These are phyloP conservation scores for Zoanthus gigantus DNA, from an alignment of 92 coral and sea anemone species.

Conservation along the genomic window DNA sequence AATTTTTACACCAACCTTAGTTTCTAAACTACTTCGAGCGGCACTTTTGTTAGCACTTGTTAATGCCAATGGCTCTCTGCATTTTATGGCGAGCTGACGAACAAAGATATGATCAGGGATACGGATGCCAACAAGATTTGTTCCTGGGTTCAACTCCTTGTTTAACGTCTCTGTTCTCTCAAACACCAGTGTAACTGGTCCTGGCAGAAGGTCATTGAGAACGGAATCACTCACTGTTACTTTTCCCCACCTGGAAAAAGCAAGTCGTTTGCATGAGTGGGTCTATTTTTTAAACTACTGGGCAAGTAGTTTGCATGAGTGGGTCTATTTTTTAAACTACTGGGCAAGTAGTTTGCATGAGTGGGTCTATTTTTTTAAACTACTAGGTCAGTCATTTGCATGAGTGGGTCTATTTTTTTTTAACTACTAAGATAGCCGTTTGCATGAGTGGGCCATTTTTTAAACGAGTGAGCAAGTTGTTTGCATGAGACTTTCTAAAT, in stretches of 20 bases:
- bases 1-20: conserved; percentile 68
- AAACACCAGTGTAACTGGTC: conserved; percentile 97
- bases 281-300: too few relatives aligned
- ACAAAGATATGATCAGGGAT: conserved; percentile 95
- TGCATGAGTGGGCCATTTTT: too few relatives aligned
- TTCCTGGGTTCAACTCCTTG: conserved; percentile 82
- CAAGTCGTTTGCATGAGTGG: neutral
- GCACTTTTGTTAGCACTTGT: conserved; percentile 95
- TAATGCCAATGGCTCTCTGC: conserved; percentile 87
- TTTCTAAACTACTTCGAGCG: conserved; percentile 83
- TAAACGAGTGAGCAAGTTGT: too few relatives aligned
- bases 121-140: conserved; percentile 90
- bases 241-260: conserved; percentile 87
- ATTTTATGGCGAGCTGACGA: conserved; percentile 72
- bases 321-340: too few relatives aligned
- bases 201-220: conserved; percentile 88
- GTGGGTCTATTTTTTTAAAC: too few relatives aligned
- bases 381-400: too few relatives aligned
- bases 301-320: too few relatives aligned
- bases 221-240: conserved; percentile 73
- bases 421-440: too few relatives aligned
- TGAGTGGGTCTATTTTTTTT: too few relatives aligned
- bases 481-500: too few relatives aligned
- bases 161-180: conserved; percentile 83
- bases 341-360: too few relatives aligned